Evolutionary conservation across 1,140 invertebrate species (phyloP).

Genomic region (Drosophila subpulchrella): DNA sequence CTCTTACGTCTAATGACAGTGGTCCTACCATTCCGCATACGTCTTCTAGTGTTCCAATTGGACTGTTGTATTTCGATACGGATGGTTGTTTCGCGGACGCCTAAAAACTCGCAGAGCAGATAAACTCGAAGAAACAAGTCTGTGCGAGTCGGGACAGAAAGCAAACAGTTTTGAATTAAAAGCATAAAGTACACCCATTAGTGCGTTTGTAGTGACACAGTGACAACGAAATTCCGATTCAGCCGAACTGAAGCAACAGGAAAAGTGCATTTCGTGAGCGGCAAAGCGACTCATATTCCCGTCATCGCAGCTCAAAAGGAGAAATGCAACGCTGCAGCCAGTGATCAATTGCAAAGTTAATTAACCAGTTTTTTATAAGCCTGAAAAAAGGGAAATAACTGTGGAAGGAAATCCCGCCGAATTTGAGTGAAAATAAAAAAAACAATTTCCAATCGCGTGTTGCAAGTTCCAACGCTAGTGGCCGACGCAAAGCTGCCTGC

Average conservation of each 20-base stretch:
- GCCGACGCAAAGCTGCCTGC: constrained; percentile 23
- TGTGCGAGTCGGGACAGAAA: background rate
- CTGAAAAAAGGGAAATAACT: background rate
- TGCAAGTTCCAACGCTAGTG: constrained; percentile 17
- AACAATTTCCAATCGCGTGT: constrained; percentile 17
- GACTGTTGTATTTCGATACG: too few relatives aligned
- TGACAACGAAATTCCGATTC: constrained; percentile 10
- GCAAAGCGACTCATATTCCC: constrained; percentile 24
- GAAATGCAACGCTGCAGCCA: background rate
- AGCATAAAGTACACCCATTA: background rate
- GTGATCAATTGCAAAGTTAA: background rate
- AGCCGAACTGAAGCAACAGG: constrained; percentile 4
- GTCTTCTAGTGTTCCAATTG: background rate
- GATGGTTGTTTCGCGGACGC: background rate
- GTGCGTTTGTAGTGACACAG: constrained; percentile 18
- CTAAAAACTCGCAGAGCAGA: background rate
- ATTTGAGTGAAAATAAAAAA: constrained; percentile 35
- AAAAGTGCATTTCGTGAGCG: constrained; percentile 45
- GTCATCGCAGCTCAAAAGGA: background rate
- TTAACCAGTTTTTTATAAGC: background rate
- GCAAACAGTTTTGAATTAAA: background rate
- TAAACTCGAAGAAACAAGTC: background rate
- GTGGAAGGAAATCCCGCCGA: background rate
- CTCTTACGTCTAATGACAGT: too few relatives aligned
- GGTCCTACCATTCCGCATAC: too few relatives aligned